A percentile compares a stretch with the other conserved stretches of the same genome.
These are phyloP conservation scores for Platorchestia sp. DNA, from an alignment of 1,140 invertebrate genomes.

Conservation along the genomic window DNA sequence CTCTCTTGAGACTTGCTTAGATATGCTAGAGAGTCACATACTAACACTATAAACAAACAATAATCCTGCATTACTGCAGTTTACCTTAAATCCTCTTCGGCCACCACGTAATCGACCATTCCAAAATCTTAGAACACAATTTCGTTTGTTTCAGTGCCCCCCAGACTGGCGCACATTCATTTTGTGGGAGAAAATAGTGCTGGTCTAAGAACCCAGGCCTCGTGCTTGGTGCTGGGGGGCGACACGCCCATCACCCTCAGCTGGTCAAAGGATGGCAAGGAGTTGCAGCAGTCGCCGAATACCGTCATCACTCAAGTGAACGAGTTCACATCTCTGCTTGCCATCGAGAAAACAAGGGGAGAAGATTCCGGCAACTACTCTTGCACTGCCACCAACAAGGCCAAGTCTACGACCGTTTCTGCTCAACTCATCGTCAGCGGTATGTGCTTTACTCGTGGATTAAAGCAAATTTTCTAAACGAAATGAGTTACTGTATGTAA, in stretches of 20 bases:
- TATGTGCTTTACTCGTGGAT: conserved; percentile 68
- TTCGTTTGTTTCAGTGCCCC: conserved; percentile 21
- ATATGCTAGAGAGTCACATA: background rate
- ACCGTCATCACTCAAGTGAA: conserved; percentile 41
- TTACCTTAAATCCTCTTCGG: background rate
- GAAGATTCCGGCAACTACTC: conserved; percentile 71
- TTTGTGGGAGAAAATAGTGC: conserved; percentile 54
- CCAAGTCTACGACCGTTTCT: conserved; percentile 67
- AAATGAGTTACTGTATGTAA: no score
- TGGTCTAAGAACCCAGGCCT: conserved; percentile 71
- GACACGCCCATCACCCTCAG: conserved; percentile 82
- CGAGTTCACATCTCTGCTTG: conserved; percentile 75
- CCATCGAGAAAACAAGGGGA: conserved; percentile 81
- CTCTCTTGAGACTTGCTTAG: background rate
- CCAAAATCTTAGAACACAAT: background rate
- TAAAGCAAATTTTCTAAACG: no score
- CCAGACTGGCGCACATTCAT: conserved; percentile 13
- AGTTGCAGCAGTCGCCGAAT: conserved; percentile 70
- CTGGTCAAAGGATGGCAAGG: conserved; percentile 83
- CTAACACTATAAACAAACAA: background rate
- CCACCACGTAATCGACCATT: background rate
- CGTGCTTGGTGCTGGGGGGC: conserved; percentile 84
- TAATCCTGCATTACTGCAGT: background rate
- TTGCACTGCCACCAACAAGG: conserved; percentile 72
- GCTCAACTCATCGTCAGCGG: conserved; percentile 70